These are phyloP conservation scores for Antheraea mylitta DNA, from an alignment of 1,140 invertebrate species.

Conservation along the genomic window DNA sequence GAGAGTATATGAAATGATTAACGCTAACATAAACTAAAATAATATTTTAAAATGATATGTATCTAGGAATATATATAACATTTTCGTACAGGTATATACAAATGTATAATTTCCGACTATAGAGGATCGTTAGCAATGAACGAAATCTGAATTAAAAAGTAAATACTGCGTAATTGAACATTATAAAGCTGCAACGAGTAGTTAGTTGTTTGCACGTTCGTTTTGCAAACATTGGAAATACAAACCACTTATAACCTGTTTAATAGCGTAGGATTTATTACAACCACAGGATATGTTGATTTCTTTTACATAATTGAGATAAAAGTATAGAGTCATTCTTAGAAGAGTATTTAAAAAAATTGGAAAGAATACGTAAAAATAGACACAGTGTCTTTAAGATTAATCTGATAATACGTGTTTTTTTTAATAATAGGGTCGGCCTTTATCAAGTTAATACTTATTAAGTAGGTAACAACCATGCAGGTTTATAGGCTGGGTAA, in stretches of 20 bases:
- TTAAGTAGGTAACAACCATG: too few relatives aligned
- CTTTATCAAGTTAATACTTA: too few relatives aligned
- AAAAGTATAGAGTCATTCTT: not conserved
- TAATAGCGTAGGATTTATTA: not conserved
- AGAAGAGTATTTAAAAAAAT: too few relatives aligned
- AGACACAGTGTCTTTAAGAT: too few relatives aligned
- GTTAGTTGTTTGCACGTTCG: not conserved
- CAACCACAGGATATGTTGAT: not conserved
- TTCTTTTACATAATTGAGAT: not conserved
- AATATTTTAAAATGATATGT: too few relatives aligned
- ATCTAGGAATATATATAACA: too few relatives aligned
- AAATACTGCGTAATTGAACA: not conserved
- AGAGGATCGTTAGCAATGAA: not conserved
- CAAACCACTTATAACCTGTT: not conserved
- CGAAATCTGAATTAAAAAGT: not conserved
- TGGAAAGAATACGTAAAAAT: too few relatives aligned
- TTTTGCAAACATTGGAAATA: not conserved
- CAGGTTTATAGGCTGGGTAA: too few relatives aligned
- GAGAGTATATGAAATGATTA: too few relatives aligned
- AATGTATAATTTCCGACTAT: not conserved
- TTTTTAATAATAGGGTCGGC: too few relatives aligned
- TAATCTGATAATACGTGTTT: too few relatives aligned
- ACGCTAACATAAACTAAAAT: too few relatives aligned
- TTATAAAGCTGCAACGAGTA: not conserved
- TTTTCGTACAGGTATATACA: not conserved